These are phyloP conservation scores for Ips nitidus DNA, from an alignment of 1,140 invertebrate genomes.

Conservation along the genomic window DNA sequence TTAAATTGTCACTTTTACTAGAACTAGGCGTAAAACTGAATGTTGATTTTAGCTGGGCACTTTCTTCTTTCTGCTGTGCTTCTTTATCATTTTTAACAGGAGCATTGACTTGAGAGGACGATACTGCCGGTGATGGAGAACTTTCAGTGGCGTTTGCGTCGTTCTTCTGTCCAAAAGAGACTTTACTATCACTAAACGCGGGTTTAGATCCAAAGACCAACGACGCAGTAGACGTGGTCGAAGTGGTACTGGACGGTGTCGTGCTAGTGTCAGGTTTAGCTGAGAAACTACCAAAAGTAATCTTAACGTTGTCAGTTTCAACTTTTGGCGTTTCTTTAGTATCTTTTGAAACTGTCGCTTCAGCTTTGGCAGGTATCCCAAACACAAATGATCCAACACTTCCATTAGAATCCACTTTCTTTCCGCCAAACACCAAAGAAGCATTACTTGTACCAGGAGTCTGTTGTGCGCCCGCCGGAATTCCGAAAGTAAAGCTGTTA, in stretches of 20 bases:
- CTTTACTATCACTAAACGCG: background rate
- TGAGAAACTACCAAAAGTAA: background rate
- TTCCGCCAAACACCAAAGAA: conserved; percentile 22
- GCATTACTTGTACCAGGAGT: background rate
- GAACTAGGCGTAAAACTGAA: conserved; percentile 16
- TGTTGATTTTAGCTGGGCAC: background rate
- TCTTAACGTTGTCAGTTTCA: background rate
- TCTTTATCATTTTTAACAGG: no score
- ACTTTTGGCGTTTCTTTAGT: background rate
- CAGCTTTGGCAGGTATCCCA: conserved; percentile 8
- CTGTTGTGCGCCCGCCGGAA: conserved; percentile 5
- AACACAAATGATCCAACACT: conserved; percentile 9
- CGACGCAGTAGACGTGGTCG: background rate
- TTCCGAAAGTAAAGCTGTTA: conserved; percentile 41
- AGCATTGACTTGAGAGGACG: no score
- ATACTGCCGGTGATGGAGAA: background rate
- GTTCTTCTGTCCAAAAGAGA: background rate
- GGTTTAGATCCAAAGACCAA: conserved; percentile 4
- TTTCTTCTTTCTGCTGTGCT: background rate
- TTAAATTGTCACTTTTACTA: conserved; percentile 2
- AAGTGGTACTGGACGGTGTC: background rate
- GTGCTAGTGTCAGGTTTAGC: background rate
- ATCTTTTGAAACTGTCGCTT: background rate
- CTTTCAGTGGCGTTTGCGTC: background rate
- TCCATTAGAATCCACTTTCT: background rate